Evolutionary conservation across 2,888 invertebrate genomes (phyloP).

Genomic region (Apocheima hispidaria): DNA sequence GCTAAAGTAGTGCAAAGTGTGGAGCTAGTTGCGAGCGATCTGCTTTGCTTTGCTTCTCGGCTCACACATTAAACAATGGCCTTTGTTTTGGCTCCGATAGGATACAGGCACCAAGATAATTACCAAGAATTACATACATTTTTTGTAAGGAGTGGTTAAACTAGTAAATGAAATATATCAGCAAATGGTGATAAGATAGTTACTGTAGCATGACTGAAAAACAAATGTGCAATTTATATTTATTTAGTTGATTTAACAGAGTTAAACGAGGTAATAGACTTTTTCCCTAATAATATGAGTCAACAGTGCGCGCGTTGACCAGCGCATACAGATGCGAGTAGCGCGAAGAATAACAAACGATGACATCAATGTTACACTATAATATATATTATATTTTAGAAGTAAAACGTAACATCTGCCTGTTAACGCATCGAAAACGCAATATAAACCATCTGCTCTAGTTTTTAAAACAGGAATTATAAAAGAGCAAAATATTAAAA

Average conservation of each 20-base stretch:
- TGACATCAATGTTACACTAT: slow-evolving; percentile 73
- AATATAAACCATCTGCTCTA: slow-evolving; percentile 51
- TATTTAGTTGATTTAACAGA: slow-evolving; percentile 46
- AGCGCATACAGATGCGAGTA: slow-evolving; percentile 55
- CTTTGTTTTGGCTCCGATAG: slow-evolving; percentile 78
- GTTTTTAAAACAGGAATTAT: slow-evolving; percentile 60
- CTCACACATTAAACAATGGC: slow-evolving; percentile 76
- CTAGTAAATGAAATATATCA: slow-evolving; percentile 4
- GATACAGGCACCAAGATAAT: slow-evolving; percentile 58
- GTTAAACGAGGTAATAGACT: slow-evolving; percentile 34
- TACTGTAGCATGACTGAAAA: neutral
- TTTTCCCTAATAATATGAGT: slow-evolving; percentile 69
- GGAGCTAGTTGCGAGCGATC: slow-evolving; percentile 68
- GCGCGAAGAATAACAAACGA: slow-evolving; percentile 77
- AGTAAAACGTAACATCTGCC: slow-evolving; percentile 35
- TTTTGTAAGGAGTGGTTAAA: neutral
- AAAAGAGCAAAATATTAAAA: slow-evolving; percentile 46
- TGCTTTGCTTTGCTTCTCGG: slow-evolving; percentile 61
- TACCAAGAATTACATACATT: neutral
- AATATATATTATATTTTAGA: too few species aligned
- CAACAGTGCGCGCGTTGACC: slow-evolving; percentile 65
- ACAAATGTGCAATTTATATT: neutral
- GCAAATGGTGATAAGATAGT: neutral
- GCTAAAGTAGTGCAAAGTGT: slow-evolving; percentile 68
- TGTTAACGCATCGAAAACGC: slow-evolving; percentile 34